Conservation (phyloP, 2,113 vertebrate species). For the Mionectes macconnelli region DNA sequence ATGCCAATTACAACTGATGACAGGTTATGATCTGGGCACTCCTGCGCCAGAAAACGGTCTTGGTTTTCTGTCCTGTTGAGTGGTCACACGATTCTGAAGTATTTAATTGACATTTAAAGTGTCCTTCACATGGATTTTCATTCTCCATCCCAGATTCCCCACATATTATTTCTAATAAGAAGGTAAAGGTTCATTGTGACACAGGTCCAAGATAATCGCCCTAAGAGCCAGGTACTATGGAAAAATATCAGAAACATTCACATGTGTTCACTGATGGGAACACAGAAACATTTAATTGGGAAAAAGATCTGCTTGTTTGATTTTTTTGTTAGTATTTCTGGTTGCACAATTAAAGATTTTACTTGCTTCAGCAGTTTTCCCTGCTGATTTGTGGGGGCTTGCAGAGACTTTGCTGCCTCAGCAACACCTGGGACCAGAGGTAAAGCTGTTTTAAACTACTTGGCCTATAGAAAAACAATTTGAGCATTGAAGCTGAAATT, state of each 20-base stretch:
- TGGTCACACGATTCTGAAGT: background rate
- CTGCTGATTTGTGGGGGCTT: conserved; percentile 50
- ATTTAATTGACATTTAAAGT: background rate
- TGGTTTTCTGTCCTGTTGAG: background rate
- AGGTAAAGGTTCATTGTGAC: background rate
- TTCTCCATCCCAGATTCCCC: background rate
- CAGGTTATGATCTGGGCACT: background rate
- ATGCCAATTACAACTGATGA: background rate
- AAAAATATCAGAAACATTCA: background rate
- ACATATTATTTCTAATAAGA: background rate
- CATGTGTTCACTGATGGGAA: background rate
- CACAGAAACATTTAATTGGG: conserved; percentile 9
- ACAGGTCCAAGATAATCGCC: background rate
- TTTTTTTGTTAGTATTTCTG: conserved; percentile 18
- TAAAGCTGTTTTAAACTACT: conserved; percentile 63
- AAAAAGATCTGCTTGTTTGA: background rate
- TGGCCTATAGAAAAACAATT: conserved; percentile 59
- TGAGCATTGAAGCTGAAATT: conserved; percentile 61
- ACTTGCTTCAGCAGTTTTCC: conserved; percentile 65
- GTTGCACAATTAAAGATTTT: conserved; percentile 61
- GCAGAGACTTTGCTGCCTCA: conserved; percentile 58
- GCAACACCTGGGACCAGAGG: conserved; percentile 52
- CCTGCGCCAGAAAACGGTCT: background rate
- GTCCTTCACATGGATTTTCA: background rate
- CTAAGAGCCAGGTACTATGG: background rate